A percentile compares a stretch with the other conserved stretches of the same genome.
Conservation (phyloP, 1,140 invertebrate species). For the Pseudomyrmex pallidus region DNA sequence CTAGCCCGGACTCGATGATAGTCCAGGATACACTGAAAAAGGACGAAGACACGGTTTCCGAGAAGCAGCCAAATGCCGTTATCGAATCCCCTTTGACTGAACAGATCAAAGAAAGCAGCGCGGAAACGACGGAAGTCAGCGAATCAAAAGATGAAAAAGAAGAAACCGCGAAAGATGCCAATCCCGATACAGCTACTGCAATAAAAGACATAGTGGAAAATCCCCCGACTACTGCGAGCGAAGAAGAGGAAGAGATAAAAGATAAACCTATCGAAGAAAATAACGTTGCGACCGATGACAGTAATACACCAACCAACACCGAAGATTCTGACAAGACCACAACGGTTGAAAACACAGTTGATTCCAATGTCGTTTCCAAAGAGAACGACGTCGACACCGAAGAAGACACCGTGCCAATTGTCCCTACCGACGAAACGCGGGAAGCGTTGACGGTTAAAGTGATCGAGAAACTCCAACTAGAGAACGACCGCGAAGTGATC, state of each 20-base stretch:
- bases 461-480: slow-evolving; percentile 72
- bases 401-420: slow-evolving; percentile 19
- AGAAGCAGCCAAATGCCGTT: slow-evolving; percentile 9
- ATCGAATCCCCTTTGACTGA: slow-evolving; percentile 27
- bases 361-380: background rate
- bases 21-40: slow-evolving; percentile 72
- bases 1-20: slow-evolving; percentile 74
- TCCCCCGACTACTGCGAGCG: background rate
- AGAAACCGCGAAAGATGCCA: slow-evolving; percentile 43
- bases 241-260: slow-evolving; percentile 52
- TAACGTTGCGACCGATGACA: slow-evolving; percentile 75
- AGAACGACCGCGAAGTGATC: slow-evolving; percentile 78
- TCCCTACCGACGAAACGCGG: slow-evolving; percentile 46
- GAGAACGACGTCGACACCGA: slow-evolving; percentile 43
- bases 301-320: slow-evolving; percentile 61
- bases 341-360: slow-evolving; percentile 33
- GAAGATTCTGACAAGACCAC: slow-evolving; percentile 49
- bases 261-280: slow-evolving; percentile 74
- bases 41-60: slow-evolving; percentile 63
- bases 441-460: slow-evolving; percentile 66
- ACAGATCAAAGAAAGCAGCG: slow-evolving; percentile 32
- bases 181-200: slow-evolving; percentile 28
- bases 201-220: slow-evolving; percentile 16
- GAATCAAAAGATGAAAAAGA: slow-evolving; percentile 37
- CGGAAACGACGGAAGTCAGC: slow-evolving; percentile 11